A percentile compares a stretch with the other conserved stretches of the same genome.
phyloP scores from a whole-genome alignment of 2,113 vertebrate genomes.

The Orcinus orca region DNA sequence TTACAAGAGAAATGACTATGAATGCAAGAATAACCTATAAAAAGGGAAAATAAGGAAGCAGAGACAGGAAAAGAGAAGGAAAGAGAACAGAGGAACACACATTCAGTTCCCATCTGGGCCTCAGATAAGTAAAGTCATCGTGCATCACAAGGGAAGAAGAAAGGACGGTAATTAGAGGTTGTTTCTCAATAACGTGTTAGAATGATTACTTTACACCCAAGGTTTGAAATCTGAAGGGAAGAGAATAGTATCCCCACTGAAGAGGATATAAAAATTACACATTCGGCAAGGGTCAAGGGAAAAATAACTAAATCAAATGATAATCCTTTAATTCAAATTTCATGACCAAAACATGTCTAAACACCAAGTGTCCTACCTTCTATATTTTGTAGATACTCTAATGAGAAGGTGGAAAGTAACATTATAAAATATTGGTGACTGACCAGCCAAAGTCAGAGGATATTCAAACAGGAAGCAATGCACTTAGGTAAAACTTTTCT shows the following conservation, averaged over 20 bases:
- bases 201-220: neutral
- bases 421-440: neutral
- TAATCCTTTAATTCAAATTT: neutral
- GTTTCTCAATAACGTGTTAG: neutral
- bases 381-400: neutral
- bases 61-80: neutral
- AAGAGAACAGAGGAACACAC: neutral
- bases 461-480: neutral
- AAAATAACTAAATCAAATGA: neutral
- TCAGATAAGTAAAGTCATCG: neutral
- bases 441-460: neutral
- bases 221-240: neutral
- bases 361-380: neutral
- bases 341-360: neutral
- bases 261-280: neutral
- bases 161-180: no score
- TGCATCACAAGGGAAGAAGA: neutral
- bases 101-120: rapidly evolving
- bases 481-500: neutral
- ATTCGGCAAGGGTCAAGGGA: neutral
- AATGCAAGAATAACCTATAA: neutral
- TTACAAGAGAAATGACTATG: neutral
- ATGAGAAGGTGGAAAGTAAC: neutral
- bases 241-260: neutral
- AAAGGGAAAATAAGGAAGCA: neutral